phyloP scores from a whole-genome alignment of 2,888 invertebrate genomes.

The Neocrepidodera transversa region DNA sequence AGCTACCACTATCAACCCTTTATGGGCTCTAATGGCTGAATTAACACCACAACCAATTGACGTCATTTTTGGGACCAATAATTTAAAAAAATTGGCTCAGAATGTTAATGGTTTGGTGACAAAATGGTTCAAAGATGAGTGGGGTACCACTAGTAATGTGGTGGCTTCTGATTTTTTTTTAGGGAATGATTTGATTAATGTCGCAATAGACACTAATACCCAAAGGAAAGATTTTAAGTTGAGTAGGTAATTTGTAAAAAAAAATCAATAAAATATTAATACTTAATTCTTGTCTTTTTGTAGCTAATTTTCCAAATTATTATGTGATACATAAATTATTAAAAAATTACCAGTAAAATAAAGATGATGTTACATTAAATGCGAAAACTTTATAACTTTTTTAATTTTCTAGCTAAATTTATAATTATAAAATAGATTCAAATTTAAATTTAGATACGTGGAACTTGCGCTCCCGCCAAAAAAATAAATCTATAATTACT shows the following conservation, averaged over 20 bases:
- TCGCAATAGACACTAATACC: slow-evolving; percentile 63
- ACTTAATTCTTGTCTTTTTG: neutral
- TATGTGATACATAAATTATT: too few species aligned
- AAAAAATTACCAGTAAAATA: too few species aligned
- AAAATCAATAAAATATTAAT: neutral
- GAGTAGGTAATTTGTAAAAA: neutral
- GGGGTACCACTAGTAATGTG: slow-evolving; percentile 73
- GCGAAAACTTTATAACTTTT: too few species aligned
- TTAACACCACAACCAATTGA: slow-evolving; percentile 72
- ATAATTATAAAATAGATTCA: too few species aligned
- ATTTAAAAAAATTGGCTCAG: slow-evolving; percentile 71
- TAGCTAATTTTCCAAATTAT: too few species aligned
- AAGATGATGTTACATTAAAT: too few species aligned
- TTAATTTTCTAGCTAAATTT: too few species aligned
- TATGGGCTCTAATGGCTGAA: slow-evolving; percentile 77
- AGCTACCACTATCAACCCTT: slow-evolving; percentile 58
- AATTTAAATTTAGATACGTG: too few species aligned
- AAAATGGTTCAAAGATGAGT: slow-evolving; percentile 70
- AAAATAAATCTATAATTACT: too few species aligned
- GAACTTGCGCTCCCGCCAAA: too few species aligned
- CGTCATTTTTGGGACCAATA: slow-evolving; percentile 68
- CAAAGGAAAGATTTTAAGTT: neutral
- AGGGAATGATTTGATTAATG: slow-evolving; percentile 74
- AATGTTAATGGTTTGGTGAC: slow-evolving; percentile 74
- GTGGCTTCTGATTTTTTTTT: slow-evolving; percentile 78